These are phyloP conservation scores for Hemicrepidius hirtus DNA, from an alignment of 2,888 invertebrate species.

Conservation along the genomic window DNA sequence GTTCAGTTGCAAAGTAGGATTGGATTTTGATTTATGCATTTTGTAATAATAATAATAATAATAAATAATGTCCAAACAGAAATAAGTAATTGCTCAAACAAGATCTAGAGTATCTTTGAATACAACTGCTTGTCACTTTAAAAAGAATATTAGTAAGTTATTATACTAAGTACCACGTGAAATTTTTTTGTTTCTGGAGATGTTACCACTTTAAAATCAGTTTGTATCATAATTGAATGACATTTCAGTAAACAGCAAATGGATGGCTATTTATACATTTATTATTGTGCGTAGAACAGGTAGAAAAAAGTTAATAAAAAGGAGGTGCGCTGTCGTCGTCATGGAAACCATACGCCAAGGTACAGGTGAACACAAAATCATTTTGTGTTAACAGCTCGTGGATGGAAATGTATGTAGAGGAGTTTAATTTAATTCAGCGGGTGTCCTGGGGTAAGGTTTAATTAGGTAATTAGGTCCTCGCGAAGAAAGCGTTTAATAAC, in stretches of 20 bases:
- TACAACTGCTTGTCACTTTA: no score
- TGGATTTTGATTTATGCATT: no score
- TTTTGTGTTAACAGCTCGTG: conserved; percentile 27
- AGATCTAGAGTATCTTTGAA: no score
- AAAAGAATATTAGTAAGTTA: no score
- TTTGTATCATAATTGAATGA: background rate
- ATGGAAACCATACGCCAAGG: conserved; percentile 53
- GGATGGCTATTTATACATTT: background rate
- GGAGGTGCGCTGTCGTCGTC: conserved; percentile 53
- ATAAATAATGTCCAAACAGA: no score
- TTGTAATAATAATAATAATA: no score
- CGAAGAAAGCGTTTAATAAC: conserved; percentile 56
- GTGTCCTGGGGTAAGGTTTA: conserved; percentile 52
- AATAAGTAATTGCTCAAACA: no score
- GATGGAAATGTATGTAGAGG: conserved; percentile 41
- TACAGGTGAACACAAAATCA: conserved; percentile 57
- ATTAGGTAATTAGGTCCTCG: conserved; percentile 54
- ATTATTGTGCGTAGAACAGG: conserved; percentile 5
- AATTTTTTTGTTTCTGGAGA: no score
- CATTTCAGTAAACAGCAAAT: background rate
- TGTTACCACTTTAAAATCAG: no score
- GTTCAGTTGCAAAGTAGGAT: no score
- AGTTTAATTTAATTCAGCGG: conserved; percentile 51
- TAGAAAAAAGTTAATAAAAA: conserved; percentile 26
- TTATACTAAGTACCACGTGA: no score